Evolutionary conservation across 2,888 invertebrate genomes (phyloP).

Genomic region (Chloroclysta siterata): DNA sequence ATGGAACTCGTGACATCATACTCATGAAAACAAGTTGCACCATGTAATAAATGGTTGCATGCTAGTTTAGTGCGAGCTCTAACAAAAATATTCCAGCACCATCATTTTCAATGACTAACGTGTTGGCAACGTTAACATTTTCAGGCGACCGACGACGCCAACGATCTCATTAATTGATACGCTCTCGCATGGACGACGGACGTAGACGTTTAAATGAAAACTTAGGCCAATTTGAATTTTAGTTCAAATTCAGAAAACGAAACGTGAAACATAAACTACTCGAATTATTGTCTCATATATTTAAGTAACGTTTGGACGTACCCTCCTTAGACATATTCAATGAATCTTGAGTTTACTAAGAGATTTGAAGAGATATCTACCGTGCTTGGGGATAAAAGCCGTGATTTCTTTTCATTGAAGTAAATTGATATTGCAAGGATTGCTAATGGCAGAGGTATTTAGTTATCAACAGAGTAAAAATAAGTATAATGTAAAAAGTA

Average conservation of each 20-base stretch:
- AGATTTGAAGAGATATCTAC: no score
- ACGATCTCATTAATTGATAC: constrained; percentile 24
- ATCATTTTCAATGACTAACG: constrained; percentile 39
- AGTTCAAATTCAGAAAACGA: no score
- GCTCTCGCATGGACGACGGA: constrained; percentile 2
- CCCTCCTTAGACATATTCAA: no score
- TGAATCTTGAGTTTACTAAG: no score
- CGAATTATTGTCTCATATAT: no score
- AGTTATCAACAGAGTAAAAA: background rate
- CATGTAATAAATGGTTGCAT: constrained; percentile 6
- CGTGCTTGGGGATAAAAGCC: no score
- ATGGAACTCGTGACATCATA: background rate
- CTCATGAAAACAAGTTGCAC: constrained; percentile 5
- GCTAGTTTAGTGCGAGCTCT: constrained; percentile 7
- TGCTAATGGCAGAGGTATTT: background rate
- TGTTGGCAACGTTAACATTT: constrained; percentile 31
- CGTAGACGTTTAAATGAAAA: background rate
- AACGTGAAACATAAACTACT: no score
- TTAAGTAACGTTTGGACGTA: no score
- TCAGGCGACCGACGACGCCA: constrained; percentile 27
- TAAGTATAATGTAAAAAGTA: background rate
- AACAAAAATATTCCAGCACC: constrained; percentile 30
- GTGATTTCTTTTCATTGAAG: no score
- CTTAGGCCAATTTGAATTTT: background rate
- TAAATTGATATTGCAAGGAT: no score